phyloP scores from a whole-genome alignment of 2,113 vertebrate species.

The Spea multiplicata region DNA sequence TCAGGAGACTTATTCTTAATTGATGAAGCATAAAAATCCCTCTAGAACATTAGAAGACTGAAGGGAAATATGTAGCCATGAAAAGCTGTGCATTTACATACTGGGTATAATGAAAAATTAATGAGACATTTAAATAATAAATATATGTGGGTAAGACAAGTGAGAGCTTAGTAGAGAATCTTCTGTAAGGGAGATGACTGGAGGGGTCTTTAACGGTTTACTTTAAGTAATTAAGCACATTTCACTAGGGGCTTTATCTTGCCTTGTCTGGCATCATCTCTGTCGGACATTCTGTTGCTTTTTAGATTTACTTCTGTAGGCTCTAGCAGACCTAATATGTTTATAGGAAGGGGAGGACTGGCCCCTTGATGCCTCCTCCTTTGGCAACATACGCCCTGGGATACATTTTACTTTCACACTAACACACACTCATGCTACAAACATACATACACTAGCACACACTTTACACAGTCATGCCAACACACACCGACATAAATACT shows the following conservation, averaged over 20 bases:
- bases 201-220: slow-evolving; percentile 37
- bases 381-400: too few species aligned
- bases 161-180: slow-evolving; percentile 31
- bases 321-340: neutral
- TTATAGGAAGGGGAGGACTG: neutral
- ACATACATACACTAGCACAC: too few species aligned
- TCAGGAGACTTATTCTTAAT: slow-evolving; percentile 1
- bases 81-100: slow-evolving; percentile 42
- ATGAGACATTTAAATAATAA: slow-evolving; percentile 44
- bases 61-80: slow-evolving; percentile 14
- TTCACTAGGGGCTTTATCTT: slow-evolving; percentile 26
- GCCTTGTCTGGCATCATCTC: neutral
- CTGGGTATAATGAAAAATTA: slow-evolving; percentile 33
- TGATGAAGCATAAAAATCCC: slow-evolving; percentile 11
- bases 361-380: too few species aligned
- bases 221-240: slow-evolving; percentile 40
- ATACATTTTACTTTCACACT: too few species aligned
- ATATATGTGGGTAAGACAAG: slow-evolving; percentile 32
- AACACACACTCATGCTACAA: too few species aligned
- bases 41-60: neutral
- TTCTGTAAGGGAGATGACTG: slow-evolving; percentile 16
- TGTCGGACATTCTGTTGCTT: slow-evolving; percentile 1
- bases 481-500: too few species aligned
- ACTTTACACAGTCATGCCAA: too few species aligned
- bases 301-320: neutral